A percentile compares a stretch with the other conserved stretches of the same genome.
phyloP scores from a whole-genome alignment of 2,888 invertebrate species.

The Tholera decimalis region DNA sequence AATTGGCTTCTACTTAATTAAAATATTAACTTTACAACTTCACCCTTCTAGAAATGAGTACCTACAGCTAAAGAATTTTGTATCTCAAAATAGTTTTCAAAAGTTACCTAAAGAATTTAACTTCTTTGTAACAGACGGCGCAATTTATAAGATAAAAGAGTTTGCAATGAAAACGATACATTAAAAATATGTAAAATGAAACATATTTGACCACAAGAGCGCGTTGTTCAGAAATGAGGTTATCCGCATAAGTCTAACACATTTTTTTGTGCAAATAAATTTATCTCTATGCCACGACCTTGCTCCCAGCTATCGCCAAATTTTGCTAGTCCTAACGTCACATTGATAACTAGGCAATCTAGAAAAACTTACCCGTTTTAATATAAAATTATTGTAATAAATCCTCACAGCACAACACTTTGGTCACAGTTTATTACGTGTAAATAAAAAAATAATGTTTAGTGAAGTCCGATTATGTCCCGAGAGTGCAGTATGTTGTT shows the following conservation, averaged over 20 bases:
- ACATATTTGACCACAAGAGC: conserved; percentile 73
- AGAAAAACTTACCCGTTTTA: conserved; percentile 68
- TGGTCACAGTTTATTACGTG: conserved; percentile 65
- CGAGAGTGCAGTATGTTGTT: conserved; percentile 74
- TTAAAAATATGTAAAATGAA: conserved; percentile 62
- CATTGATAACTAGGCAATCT: conserved; percentile 78
- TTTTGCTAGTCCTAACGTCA: conserved; percentile 87
- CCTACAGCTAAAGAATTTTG: conserved; percentile 16
- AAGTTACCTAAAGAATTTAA: conserved; percentile 42
- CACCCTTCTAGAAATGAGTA: conserved; percentile 4
- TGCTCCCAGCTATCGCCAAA: conserved; percentile 90
- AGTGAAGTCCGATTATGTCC: conserved; percentile 62
- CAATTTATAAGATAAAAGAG: conserved; percentile 34
- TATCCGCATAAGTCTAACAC: conserved; percentile 89
- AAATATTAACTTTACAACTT: conserved; percentile 20
- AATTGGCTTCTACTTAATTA: conserved; percentile 10
- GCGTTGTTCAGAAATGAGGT: conserved; percentile 88
- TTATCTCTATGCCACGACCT: conserved; percentile 89
- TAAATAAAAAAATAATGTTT: conserved; percentile 63
- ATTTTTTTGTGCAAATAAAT: conserved; percentile 90
- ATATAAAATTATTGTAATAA: conserved; percentile 65
- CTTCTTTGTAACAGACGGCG: conserved; percentile 30
- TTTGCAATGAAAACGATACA: conserved; percentile 46
- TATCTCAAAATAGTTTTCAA: conserved; percentile 37
- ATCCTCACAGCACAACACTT: conserved; percentile 76